phyloP scores from a whole-genome alignment of 2,888 invertebrate genomes.

The Diaprepes abbreviatus region DNA sequence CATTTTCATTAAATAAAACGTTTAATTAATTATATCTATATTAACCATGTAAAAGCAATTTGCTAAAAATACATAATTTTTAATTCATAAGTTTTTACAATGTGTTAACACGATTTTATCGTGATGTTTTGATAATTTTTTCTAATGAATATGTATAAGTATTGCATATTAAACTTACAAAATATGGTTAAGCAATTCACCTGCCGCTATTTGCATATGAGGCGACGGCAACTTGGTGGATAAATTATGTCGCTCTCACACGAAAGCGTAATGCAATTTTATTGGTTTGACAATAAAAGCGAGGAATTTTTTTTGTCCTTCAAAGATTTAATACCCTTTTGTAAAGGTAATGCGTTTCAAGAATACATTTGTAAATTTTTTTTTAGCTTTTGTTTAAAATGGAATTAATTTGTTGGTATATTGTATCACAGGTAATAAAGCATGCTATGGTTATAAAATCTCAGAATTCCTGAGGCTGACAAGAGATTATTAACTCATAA shows the following conservation, averaged over 20 bases:
- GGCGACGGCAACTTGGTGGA: slow-evolving; percentile 8
- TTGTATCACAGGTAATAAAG: no score
- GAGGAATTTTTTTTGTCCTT: slow-evolving; percentile 11
- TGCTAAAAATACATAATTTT: no score
- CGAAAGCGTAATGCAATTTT: slow-evolving; percentile 24
- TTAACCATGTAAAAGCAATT: no score
- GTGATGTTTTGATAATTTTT: not conserved
- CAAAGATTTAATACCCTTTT: not conserved
- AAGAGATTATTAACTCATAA: no score
- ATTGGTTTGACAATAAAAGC: slow-evolving; percentile 25
- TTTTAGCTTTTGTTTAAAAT: no score
- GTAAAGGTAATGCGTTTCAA: no score
- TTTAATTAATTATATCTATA: no score
- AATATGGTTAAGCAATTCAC: slow-evolving; percentile 17
- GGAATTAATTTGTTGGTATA: no score
- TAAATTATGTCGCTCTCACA: slow-evolving; percentile 21
- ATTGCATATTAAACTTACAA: slow-evolving; percentile 8
- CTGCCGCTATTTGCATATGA: slow-evolving; percentile 22
- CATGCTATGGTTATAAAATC: no score
- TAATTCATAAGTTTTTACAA: not conserved
- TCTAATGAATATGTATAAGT: slow-evolving; percentile 16
- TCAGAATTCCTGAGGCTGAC: no score
- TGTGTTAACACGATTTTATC: not conserved
- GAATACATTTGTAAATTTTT: no score
- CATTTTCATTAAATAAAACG: no score